These are phyloP conservation scores for Bothrops jararaca DNA, from an alignment of 2,113 vertebrate species.

Conservation along the genomic window DNA sequence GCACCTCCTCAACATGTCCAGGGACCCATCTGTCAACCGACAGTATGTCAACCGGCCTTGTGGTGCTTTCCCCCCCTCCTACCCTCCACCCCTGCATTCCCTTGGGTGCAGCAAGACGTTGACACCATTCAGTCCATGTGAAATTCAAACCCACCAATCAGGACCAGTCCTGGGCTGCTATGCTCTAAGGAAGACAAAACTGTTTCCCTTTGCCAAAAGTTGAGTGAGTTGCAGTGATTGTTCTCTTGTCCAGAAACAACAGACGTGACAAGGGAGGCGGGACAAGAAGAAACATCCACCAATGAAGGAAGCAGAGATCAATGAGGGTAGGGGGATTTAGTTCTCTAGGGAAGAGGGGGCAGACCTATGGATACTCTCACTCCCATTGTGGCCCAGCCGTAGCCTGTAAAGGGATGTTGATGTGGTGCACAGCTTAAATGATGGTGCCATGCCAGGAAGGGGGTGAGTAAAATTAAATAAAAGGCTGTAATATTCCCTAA, in stretches of 20 bases:
- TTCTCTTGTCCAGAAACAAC: not conserved
- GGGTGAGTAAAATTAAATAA: not conserved
- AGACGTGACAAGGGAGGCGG: not conserved
- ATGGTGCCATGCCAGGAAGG: not conserved
- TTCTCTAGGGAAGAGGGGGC: not conserved
- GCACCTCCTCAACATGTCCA: not conserved
- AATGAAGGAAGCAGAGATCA: not conserved
- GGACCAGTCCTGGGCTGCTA: not conserved
- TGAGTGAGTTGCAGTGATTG: not conserved
- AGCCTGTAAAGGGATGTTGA: not conserved
- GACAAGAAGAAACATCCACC: not conserved
- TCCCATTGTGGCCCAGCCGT: not conserved
- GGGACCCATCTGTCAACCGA: conserved; percentile 28
- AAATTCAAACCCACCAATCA: conserved; percentile 9
- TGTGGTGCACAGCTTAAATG: not conserved
- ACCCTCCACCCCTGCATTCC: not conserved
- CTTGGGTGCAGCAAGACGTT: not conserved
- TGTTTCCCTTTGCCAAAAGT: not conserved
- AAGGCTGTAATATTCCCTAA: not conserved
- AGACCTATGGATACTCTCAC: not conserved
- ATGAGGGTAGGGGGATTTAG: not conserved
- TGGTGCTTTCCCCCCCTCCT: not conserved
- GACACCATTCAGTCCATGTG: not conserved
- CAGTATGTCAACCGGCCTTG: not conserved
- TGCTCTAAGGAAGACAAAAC: conserved; percentile 1